Evolutionary conservation across 2,797 vertebrate species (phyloP), one percentile per base, ranked within the genome.

Genomic region (Pitangus sulphuratus): DNA sequence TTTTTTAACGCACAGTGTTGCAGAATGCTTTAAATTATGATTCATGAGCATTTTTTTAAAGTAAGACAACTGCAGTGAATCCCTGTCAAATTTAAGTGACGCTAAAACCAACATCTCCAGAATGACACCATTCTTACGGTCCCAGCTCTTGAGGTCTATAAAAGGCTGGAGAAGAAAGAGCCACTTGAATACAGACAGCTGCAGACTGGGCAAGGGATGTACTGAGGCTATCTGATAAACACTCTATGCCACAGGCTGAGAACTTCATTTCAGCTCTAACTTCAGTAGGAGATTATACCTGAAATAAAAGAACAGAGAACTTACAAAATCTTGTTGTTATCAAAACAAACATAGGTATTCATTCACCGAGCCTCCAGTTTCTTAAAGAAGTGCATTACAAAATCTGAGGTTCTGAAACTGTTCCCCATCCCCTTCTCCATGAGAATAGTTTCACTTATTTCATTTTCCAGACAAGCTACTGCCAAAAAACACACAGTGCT

Each of bases 391-490:
- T 15, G 30, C 64, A 22, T 81, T 80, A 85, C 6, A 4, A 76
- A 95, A 83, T 57, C 40, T 83, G 60, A 80, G 15, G 26, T 84
- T 64, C 71, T 83, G 61, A 92, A 91, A 75, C 53, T 1, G 1
- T 77, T 89, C 50, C 79, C 45, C 20, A 26, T 60, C 22, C 53
- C 37, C n/a, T 91, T 80, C 65, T 89, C 68, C 42, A 13, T 10
- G 22, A 85, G 45, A 90, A 45, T 21, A 92, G 30, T 85, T 96
- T 81, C 84, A 85, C 45, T 92, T 78, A 81, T 54, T 96, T 84
- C 24, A 80, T 89, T 96, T 95, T 83, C 92, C 92, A 96, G 87
- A 85, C 39, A 69, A 90, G 50, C 65, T 69, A 58, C 47, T 92
- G 95, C 90, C 89, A 96, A 95, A 92, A 90, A 65, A 19, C 47